phyloP scores from a whole-genome alignment of 2,888 invertebrate species.

The Agrotis clavis region DNA sequence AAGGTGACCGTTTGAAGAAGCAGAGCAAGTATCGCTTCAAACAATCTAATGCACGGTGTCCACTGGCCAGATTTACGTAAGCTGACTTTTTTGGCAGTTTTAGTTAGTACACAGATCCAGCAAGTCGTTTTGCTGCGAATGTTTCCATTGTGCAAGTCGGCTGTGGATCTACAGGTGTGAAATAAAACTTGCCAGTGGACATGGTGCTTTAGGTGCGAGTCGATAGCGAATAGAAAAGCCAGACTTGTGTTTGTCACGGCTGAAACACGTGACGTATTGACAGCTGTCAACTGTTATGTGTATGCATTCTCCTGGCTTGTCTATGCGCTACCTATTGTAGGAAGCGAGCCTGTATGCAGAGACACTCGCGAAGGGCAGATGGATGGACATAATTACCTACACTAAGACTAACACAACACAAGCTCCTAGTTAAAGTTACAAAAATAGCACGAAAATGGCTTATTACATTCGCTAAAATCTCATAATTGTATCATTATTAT shows the following conservation, averaged over 20 bases:
- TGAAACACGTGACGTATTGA: background rate
- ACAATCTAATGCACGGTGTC: slow-evolving; percentile 32
- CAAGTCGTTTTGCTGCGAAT: slow-evolving; percentile 2
- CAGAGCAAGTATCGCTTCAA: slow-evolving; percentile 24
- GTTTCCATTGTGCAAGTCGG: background rate
- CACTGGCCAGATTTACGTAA: slow-evolving; percentile 17
- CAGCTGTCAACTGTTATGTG: slow-evolving; percentile 6
- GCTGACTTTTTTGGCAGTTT: background rate
- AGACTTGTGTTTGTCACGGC: slow-evolving; percentile 5
- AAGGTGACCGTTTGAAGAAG: background rate
- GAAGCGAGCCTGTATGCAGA: slow-evolving; percentile 40
- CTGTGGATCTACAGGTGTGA: slow-evolving; percentile 1
- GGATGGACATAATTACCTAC: slow-evolving; percentile 70
- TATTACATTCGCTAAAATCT: slow-evolving; percentile 85
- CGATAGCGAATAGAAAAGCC: slow-evolving; percentile 22
- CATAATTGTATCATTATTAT: slow-evolving; percentile 83
- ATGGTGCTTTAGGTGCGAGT: slow-evolving; percentile 30
- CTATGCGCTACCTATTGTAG: slow-evolving; percentile 4
- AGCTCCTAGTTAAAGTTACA: slow-evolving; percentile 87
- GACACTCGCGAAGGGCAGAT: slow-evolving; percentile 75
- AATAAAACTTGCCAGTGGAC: slow-evolving; percentile 28
- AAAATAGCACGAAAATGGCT: slow-evolving; percentile 89
- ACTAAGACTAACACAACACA: slow-evolving; percentile 89
- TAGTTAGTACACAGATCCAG: background rate
- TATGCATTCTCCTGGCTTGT: slow-evolving; percentile 8